Evolutionary conservation across 2,888 invertebrate species (phyloP), one percentile per base, ranked within the genome.

Genomic region (Dyspetes luteomarginatus): DNA sequence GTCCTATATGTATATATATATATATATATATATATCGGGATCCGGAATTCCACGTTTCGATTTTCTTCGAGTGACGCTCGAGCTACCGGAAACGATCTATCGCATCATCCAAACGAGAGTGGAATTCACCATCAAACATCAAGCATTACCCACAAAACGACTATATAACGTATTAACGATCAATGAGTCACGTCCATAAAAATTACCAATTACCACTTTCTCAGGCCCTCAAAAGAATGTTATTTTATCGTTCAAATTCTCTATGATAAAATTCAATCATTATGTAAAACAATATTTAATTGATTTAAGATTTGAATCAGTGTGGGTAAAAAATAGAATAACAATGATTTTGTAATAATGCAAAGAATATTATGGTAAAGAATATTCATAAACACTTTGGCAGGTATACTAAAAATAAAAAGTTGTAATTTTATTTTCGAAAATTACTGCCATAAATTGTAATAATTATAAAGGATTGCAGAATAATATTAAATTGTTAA

Each of bases 31-130:
- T 50, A 19, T 19, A 56, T 58, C 15, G 12, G 72, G 62, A 75
- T 79, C 74, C 82, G 82, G 82, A 82, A 81, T 78, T 82, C 82
- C 81, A 75, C 81, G 81, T 82, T 81, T 75, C 71, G 77, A 65
- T 56, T 69, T 17, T 67, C 69, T 17, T 9, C 50, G 67, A 64
- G 45, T 12, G 60, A 68, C 62, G 76, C 62, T 50, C 56, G 45
- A 79, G 65, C 41, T 74, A 65, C 80, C 82, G 82, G 82, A 82
- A 80, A 76, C 22, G 50, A 41, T 36, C 55, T 55, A 67, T 80
- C 80, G 72, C 55, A 58, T 60, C 58, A 17, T 9, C 19, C 48
- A 3, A 75, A 69, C 24, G 19, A 36, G 52, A 12, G 36, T 36
- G n/a, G 26, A 22, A 60, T 77, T 28, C 56, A 19, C 50, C 55